A percentile compares a stretch with the other conserved stretches of the same genome.
Evolutionary conservation across 2,113 vertebrate genomes (phyloP).

Genomic region (Erythrolamprus reginae): DNA sequence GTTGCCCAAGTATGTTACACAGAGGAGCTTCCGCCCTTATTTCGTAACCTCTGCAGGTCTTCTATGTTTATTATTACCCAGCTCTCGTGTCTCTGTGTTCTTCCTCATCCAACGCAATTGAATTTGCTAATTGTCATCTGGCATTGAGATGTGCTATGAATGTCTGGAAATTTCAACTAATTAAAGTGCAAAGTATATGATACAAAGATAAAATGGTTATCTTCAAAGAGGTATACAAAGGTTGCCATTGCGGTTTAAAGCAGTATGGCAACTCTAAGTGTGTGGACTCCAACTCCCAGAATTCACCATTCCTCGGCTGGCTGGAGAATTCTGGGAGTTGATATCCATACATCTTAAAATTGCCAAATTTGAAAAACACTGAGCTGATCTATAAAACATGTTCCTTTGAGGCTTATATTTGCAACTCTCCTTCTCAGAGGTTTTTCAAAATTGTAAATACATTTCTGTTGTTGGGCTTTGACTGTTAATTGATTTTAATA

Average conservation of each 20-base stretch:
- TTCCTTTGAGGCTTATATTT: neutral
- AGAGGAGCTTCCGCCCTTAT: no score
- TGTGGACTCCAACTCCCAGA: neutral
- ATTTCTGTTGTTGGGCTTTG: neutral
- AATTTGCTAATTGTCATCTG: neutral
- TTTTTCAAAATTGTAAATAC: neutral
- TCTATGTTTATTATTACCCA: no score
- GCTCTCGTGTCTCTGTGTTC: no score
- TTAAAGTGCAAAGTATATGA: neutral
- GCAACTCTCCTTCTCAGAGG: neutral
- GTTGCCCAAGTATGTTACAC: no score
- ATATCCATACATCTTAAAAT: neutral
- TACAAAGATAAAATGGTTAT: neutral
- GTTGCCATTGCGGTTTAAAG: neutral
- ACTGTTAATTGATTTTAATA: neutral
- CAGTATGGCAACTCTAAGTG: neutral
- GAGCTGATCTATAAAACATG: neutral
- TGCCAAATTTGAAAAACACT: neutral
- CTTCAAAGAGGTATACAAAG: neutral
- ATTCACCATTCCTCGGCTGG: neutral
- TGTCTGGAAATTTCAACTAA: neutral
- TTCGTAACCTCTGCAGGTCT: no score
- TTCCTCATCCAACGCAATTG: no score
- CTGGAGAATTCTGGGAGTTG: neutral
- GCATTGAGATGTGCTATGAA: neutral